A percentile compares a stretch with the other conserved stretches of the same genome.
Evolutionary conservation across 37 sponge, comb jelly and placozoan genomes (phyloP).

Genomic region (Crambe crambe): DNA sequence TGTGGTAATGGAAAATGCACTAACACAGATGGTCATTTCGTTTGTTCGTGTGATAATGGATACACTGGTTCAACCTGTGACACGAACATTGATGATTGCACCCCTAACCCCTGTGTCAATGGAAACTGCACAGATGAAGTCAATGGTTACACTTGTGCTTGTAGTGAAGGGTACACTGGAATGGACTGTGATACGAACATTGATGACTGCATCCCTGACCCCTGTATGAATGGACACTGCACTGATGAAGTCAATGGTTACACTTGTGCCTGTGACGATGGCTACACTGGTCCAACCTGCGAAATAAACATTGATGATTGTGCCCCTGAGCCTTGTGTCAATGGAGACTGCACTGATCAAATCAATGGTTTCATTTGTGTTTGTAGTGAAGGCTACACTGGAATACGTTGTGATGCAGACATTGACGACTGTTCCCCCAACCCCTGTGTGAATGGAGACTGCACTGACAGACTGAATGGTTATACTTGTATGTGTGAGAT

Average conservation of each 20-base stretch:
- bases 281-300: slow-evolving; percentile 22
- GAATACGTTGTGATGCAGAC: slow-evolving; percentile 31
- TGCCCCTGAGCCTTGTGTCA: slow-evolving; percentile 17
- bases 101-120: background rate
- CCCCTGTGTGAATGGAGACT: slow-evolving; percentile 59
- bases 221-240: slow-evolving; percentile 47
- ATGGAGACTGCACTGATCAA: slow-evolving; percentile 23
- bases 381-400: slow-evolving; percentile 53
- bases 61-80: slow-evolving; percentile 53
- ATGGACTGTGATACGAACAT: slow-evolving; percentile 21
- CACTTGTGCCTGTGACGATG: slow-evolving; percentile 8
- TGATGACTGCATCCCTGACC: slow-evolving; percentile 29
- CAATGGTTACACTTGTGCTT: slow-evolving; percentile 9
- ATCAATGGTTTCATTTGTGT: slow-evolving; percentile 33
- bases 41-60: slow-evolving; percentile 37
- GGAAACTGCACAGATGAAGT: slow-evolving; percentile 37
- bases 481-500: slow-evolving; percentile 27
- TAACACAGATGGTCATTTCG: slow-evolving; percentile 27
- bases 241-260: background rate
- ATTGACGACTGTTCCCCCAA: slow-evolving; percentile 48
- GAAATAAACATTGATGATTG: background rate
- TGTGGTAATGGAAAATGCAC: slow-evolving; percentile 58
- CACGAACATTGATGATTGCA: slow-evolving; percentile 16
- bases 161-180: slow-evolving; percentile 47
- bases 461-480: background rate